Evolutionary conservation across 2,113 vertebrate genomes (phyloP), one percentile per base, ranked within the genome.

Genomic region (Suncus etruscus): DNA sequence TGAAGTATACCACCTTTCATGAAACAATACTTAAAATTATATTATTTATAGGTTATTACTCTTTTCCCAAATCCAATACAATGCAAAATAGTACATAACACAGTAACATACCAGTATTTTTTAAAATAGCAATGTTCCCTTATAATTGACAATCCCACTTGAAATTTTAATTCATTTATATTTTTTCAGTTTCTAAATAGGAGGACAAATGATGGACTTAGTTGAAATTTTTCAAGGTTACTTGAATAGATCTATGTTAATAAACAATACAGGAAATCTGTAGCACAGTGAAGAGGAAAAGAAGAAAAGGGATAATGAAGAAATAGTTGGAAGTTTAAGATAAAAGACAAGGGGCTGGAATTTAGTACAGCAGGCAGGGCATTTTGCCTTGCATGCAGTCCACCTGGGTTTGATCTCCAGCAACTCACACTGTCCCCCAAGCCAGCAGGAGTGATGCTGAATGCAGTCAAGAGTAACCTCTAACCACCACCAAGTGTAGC

Each of bases 71-170:
- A 73, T 20, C 22, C 45, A 47, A 50, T 18, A 7, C 8, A 79
- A n/a, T 72, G 70, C 22, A 70, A 70, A 89, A 83, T n/a, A 50
- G n/a, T 31, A 66, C 6, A 78, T 54, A 87, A 75, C 29, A 79
- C 22, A 84, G 24, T 47, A 69, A 47, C 24, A 73, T 10, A 47
- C 27, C 47, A 31, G 16, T 45, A 70, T 65, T 78, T 68, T 54
- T 88, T 75, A 20, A 61, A 87, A 84, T 27, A 91, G 11, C 47
- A 91, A 91, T 65, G 51, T 87, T 75, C 25, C 61, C 39, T 94
- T 86, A 86, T 69, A 87, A 79, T 8, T 91, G 11, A 63, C 11
- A 93, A 93, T 85, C 63, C 47, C 83, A 51, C 0, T 91, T 61
- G 69, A 88, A 78, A 73, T 0, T 81, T 83, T 54, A 87, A 95